phyloP scores from a whole-genome alignment of 2,888 invertebrate species.

The Microchrysa polita region DNA sequence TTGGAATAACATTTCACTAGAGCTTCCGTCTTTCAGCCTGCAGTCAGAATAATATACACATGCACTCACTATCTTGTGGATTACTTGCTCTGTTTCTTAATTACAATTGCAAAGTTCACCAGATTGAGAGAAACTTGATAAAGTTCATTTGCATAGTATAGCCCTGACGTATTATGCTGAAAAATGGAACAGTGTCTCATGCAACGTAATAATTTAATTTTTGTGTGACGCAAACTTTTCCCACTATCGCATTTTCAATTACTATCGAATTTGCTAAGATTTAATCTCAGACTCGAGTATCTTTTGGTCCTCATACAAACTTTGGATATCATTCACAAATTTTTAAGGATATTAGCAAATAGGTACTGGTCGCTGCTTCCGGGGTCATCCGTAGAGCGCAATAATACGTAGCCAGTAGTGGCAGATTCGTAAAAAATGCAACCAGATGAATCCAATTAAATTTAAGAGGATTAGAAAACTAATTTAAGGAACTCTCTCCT shows the following conservation, averaged over 20 bases:
- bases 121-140: background rate
- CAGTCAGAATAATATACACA: background rate
- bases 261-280: background rate
- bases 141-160: background rate
- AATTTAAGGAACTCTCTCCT: background rate
- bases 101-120: background rate
- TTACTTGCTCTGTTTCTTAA: background rate
- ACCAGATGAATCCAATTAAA: conserved; percentile 11
- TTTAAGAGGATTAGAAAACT: conserved; percentile 6
- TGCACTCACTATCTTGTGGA: background rate
- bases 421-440: background rate
- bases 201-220: conserved; percentile 1
- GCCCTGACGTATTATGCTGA: background rate
- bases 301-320: background rate
- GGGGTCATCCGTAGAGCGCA: background rate
- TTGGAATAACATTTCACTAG: background rate
- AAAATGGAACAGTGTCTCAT: background rate
- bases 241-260: background rate
- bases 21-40: background rate
- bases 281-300: background rate
- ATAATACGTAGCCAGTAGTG: background rate
- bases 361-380: background rate
- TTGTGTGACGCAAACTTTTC: background rate
- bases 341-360: background rate
- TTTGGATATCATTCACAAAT: background rate